Percentiles rank a stretch among this genome's conserved stretches.
Conservation (phyloP, 1,140 invertebrate species). For the Lethocerus indicus region DNA sequence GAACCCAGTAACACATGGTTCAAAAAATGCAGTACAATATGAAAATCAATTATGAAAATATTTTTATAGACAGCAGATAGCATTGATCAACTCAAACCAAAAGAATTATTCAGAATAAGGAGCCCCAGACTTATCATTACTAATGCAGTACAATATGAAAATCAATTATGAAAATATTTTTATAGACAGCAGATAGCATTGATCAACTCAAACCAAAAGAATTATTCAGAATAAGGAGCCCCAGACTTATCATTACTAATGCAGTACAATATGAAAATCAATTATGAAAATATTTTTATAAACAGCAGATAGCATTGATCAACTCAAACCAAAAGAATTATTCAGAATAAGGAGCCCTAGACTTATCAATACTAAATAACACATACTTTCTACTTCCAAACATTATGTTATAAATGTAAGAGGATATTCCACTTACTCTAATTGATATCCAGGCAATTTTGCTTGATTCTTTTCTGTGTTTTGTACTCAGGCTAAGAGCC, state of each 20-base stretch:
- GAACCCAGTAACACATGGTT: background rate
- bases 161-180: background rate
- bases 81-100: background rate
- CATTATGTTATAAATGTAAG: constrained; percentile 2
- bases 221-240: background rate
- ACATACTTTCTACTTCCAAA: background rate
- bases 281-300: background rate
- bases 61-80: background rate
- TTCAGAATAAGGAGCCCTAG: background rate
- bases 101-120: background rate
- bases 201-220: background rate
- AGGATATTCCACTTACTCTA: constrained; percentile 30
- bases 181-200: background rate
- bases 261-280: background rate
- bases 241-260: background rate
- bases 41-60: background rate
- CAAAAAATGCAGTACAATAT: background rate
- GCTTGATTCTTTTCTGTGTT: constrained; percentile 46
- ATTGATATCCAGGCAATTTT: constrained; percentile 56
- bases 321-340: background rate
- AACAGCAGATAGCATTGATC: background rate
- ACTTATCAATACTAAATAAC: background rate
- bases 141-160: background rate
- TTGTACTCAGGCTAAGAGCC: constrained; percentile 39
- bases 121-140: background rate